Evolutionary conservation across 2,113 vertebrate species (phyloP).

Genomic region (Callocephalon fimbriatum): DNA sequence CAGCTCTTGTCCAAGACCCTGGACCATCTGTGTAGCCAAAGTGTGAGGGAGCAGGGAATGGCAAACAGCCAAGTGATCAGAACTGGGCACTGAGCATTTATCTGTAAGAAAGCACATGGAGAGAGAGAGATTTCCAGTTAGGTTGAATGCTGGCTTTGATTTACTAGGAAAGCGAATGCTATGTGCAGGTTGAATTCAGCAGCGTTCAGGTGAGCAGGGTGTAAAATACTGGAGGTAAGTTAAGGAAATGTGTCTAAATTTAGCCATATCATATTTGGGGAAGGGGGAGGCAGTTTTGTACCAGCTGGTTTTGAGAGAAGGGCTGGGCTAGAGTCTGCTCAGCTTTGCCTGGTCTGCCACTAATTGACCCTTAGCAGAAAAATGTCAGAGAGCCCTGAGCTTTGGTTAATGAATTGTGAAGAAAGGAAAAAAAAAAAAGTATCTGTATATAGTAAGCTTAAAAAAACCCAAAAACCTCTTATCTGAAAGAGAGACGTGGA

Average conservation of each 20-base stretch:
- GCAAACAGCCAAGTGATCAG: not conserved
- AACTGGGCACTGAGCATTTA: accelerated
- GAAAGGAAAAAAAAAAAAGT: no score
- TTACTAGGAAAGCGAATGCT: not conserved
- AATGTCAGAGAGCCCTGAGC: not conserved
- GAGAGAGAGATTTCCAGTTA: not conserved
- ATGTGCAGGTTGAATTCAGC: not conserved
- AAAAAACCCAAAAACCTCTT: not conserved
- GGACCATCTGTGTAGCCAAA: not conserved
- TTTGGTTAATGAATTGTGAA: not conserved
- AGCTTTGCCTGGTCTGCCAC: not conserved
- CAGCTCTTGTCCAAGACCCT: not conserved
- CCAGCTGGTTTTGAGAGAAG: not conserved
- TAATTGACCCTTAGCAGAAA: not conserved
- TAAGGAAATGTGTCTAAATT: not conserved
- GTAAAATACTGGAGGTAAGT: not conserved
- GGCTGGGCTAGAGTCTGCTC: not conserved
- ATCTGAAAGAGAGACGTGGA: not conserved
- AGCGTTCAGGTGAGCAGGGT: not conserved
- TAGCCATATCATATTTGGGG: not conserved
- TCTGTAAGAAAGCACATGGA: not conserved
- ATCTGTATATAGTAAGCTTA: not conserved
- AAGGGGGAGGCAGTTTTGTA: not conserved
- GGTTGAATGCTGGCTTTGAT: not conserved
- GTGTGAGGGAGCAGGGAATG: not conserved